A percentile compares a stretch with the other conserved stretches of the same genome.
These are phyloP conservation scores for Andinoacara biseriatus DNA, from an alignment of 2,113 vertebrate species.

Conservation along the genomic window DNA sequence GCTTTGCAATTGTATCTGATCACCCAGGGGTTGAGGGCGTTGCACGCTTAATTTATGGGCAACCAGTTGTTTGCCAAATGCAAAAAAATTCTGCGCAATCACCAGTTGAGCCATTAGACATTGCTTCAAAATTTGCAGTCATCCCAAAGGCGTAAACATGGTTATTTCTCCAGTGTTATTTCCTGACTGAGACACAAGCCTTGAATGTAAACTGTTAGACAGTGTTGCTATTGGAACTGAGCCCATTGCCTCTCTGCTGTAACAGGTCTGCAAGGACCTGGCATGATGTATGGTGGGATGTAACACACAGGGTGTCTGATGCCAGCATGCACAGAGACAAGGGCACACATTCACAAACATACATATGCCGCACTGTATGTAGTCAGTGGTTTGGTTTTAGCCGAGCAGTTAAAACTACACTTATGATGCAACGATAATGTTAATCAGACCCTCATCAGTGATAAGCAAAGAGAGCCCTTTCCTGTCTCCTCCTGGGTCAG, in stretches of 20 bases:
- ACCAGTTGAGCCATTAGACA: background rate
- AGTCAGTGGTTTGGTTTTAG: constrained; percentile 8
- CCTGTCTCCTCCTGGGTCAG: constrained; percentile 40
- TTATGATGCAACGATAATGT: constrained; percentile 37
- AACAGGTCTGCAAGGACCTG: constrained; percentile 47
- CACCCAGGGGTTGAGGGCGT: no score
- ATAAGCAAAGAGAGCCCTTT: background rate
- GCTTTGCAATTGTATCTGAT: no score
- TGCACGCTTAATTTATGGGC: no score
- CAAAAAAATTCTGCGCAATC: background rate
- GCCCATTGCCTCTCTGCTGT: constrained; percentile 50
- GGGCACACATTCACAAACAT: background rate
- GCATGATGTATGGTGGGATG: constrained; percentile 28
- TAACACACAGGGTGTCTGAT: constrained; percentile 39
- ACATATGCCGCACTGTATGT: constrained; percentile 19
- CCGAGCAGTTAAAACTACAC: constrained; percentile 33
- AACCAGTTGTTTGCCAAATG: background rate
- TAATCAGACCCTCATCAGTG: constrained; percentile 51
- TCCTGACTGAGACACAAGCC: constrained; percentile 27
- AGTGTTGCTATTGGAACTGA: constrained; percentile 52
- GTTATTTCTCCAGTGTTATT: background rate
- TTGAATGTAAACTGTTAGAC: constrained; percentile 54
- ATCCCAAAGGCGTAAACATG: constrained; percentile 6
- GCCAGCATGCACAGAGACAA: constrained; percentile 35
- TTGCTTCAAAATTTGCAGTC: background rate